These are phyloP conservation scores for Brachynemurus nebulosus DNA, from an alignment of 2,888 invertebrate species.

Conservation along the genomic window DNA sequence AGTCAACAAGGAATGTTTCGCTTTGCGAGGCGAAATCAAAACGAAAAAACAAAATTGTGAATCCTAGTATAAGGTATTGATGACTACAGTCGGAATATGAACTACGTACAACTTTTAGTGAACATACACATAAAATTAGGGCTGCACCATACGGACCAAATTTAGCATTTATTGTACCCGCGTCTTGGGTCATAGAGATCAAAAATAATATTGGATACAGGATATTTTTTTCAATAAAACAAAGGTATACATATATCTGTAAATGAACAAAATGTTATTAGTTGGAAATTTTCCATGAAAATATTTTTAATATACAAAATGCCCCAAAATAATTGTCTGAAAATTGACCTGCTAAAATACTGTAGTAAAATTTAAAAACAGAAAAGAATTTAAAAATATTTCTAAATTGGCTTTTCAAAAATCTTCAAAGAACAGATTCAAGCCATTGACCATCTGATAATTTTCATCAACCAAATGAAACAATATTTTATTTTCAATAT, in stretches of 20 bases:
- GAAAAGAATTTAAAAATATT: too few species aligned
- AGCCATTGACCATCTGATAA: too few species aligned
- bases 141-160: conserved; percentile 69
- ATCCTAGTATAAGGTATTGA: conserved; percentile 81
- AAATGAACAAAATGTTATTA: conserved; percentile 20
- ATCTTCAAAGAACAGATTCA: too few species aligned
- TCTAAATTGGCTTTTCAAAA: too few species aligned
- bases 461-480: too few species aligned
- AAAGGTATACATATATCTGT: conserved; percentile 70
- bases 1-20: conserved; percentile 84
- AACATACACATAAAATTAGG: conserved; percentile 72
- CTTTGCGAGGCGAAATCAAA: conserved; percentile 63
- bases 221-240: conserved; percentile 83
- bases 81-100: conserved; percentile 84
- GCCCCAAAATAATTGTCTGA: too few species aligned
- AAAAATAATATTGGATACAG: conserved; percentile 85
- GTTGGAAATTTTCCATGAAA: too few species aligned
- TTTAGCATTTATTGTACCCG: conserved; percentile 58
- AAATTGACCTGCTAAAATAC: too few species aligned
- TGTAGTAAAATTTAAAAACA: too few species aligned
- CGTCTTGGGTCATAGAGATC: conserved; percentile 75
- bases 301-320: too few species aligned
- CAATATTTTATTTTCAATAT: too few species aligned
- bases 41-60: conserved; percentile 80
- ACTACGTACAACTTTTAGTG: conserved; percentile 77